Base-by-base conservation (phyloP, 2,113 vertebrate genomes). In the Ascaphus truei region DNA sequence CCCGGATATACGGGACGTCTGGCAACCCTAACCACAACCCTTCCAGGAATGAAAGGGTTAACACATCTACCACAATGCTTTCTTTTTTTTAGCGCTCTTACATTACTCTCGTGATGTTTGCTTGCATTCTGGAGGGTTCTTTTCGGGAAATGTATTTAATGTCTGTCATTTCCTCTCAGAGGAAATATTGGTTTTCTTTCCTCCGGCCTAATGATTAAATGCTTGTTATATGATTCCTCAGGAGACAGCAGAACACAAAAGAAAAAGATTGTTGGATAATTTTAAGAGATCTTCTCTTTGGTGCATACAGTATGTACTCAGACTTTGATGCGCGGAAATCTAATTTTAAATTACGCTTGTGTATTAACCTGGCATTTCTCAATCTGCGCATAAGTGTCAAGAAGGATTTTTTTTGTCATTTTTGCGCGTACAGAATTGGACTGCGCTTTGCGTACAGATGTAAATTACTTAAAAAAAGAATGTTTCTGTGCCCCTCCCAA, bases 61-160 rank as follows among this genome's bases (percentile, higher is more conserved):
- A n/a, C n/a, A n/a, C n/a, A n/a, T n/a, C n/a, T n/a, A n/a, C n/a
- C n/a, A n/a, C n/a, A n/a, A n/a, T n/a, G n/a, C 13, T 51, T 53
- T 36, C 10, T 11, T 39, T 20, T 31, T 20, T 65, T n/a, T 18
- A 15, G 13, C 15, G 15, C 16, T 43, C n/a, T 25, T 43, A 43
- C n/a, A n/a, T n/a, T n/a, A n/a, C n/a, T n/a, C n/a, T n/a, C n/a
- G 15, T 29, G 23, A 48, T 47, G 39, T 58, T 55, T 55, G 36
- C 10, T 16, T 18, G 41, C 11, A 8, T 58, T 48, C 25, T 58
- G 39, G 47, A 47, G 53, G 53, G n/a, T n/a, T n/a, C n/a, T 58
- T 68, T 67, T 33, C 25, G 4, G 5, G 65, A 53, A 68, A 68
- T 68, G 39, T 48, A 27, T 68, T 52, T 56, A 58, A 68, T 68